These are phyloP conservation scores for Muricea muricata DNA, from an alignment of 92 coral and sea anemone genomes.

Conservation along the genomic window DNA sequence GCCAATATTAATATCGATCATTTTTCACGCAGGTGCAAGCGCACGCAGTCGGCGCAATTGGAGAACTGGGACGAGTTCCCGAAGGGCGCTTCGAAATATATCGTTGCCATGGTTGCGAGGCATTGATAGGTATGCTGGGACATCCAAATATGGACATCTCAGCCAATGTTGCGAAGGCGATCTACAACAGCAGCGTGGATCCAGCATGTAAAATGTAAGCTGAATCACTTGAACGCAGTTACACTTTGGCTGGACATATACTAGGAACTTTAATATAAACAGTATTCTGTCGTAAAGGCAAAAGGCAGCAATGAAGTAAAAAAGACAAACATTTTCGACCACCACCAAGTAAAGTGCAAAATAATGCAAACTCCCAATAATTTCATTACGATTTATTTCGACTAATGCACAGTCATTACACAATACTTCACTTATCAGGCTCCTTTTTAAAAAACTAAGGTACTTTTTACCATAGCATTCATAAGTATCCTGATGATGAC, in stretches of 20 bases:
- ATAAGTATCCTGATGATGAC: no score
- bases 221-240: neutral
- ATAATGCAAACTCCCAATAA: no score
- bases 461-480: no score
- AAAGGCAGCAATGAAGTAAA: no score
- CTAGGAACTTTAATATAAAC: neutral
- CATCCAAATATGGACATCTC: slow-evolving; percentile 81
- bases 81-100: slow-evolving; percentile 71
- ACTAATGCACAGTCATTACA: no score
- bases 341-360: no score
- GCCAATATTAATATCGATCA: no score
- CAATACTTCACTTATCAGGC: no score
- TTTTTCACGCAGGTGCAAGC: slow-evolving; percentile 74
- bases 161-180: slow-evolving; percentile 78
- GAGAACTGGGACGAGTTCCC: slow-evolving; percentile 80
- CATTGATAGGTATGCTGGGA: slow-evolving; percentile 71
- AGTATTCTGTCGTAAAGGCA: no score
- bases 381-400: no score
- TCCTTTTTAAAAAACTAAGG: no score
- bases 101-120: slow-evolving; percentile 82
- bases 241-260: neutral
- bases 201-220: slow-evolving; percentile 77
- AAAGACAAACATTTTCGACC: no score
- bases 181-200: slow-evolving; percentile 77
- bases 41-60: slow-evolving; percentile 86